Base-by-base conservation (phyloP, 2,113 vertebrate species). In the Rhipidura dahli region DNA sequence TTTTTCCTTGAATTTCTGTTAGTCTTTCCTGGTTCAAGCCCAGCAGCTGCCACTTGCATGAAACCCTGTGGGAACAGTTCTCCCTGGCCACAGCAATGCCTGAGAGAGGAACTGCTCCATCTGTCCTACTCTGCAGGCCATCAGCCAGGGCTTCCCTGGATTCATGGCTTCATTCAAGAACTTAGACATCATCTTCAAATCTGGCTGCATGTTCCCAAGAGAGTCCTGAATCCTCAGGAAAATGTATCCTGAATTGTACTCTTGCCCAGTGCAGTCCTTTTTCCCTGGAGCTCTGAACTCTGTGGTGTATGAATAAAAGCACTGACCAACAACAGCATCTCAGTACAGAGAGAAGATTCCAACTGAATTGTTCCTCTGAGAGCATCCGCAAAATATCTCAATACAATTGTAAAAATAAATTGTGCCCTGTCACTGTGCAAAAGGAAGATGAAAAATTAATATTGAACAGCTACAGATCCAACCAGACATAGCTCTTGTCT, bases 371-470 rank as follows among this genome's bases (percentile, higher is more conserved):
- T 22, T 86, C 60, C 69, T 90, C 47, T 65, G 76, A 68, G 30
- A 68, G 51, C n/a, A 90, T 30, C 88, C 49, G 53, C 11, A 8
- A 90, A 94, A 90, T 75, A 88, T 28, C 56, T 89, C 90, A 80
- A 86, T 42, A 71, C 69, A 49, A 83, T 11, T 71, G 64, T 49
- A 90, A 87, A 93, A 95, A 92, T 68, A 89, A 86, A 89, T 70
- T 51, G 76, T 64, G 83, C 44, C 56, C 37, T 90, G 68, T 60
- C 72, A 90, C 80, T 56, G 44, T 64, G 90, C 37, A 60, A 88
- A 92, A 88, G 63, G 66, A 75, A 56, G 75, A 83, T 85, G 63
- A 83, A 85, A 91, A 93, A 95, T 81, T 9, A 93, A 95, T 89
- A 93, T 39, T 92, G 85, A 95, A 75, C 76, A 94, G 87, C 65